Conservation (phyloP, 92 coral and sea anemone species). For the Zoanthus sociatus region DNA sequence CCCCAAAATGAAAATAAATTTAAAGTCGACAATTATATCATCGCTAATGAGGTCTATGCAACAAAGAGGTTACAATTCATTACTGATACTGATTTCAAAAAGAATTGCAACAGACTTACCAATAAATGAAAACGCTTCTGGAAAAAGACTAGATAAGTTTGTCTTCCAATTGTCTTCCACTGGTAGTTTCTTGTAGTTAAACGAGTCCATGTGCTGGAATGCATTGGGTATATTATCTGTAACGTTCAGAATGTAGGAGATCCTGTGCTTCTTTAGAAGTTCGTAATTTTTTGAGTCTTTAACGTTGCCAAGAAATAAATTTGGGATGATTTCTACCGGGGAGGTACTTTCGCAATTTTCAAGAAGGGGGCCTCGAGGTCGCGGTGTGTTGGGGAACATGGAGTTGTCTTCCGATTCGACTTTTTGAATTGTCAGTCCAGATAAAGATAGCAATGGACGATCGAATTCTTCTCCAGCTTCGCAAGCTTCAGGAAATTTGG, state of each 20-base stretch:
- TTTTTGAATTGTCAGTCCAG: conserved; percentile 79
- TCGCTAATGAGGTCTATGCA: conserved; percentile 35
- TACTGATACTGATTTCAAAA: conserved; percentile 18
- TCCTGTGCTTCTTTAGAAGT: conserved; percentile 80
- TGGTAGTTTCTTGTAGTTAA: conserved; percentile 95
- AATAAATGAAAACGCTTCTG: conserved; percentile 97
- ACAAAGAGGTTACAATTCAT: conserved; percentile 13
- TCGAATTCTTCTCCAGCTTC: conserved; percentile 89
- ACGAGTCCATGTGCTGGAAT: conserved; percentile 88
- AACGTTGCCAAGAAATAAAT: conserved; percentile 90
- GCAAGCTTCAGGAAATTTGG: conserved; percentile 80
- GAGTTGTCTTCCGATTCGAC: conserved; percentile 60
- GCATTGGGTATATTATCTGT: conserved; percentile 97
- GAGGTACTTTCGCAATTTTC: conserved; percentile 58
- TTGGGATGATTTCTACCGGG: conserved; percentile 91
- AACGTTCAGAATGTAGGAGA: conserved; percentile 87
- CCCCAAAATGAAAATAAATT: not conserved
- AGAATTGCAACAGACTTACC: conserved; percentile 70
- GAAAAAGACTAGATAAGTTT: conserved; percentile 84
- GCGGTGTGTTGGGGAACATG: conserved; percentile 46
- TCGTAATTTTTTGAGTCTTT: conserved; percentile 92
- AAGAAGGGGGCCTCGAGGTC: conserved; percentile 71
- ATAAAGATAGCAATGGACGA: conserved; percentile 80
- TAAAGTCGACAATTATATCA: conserved; percentile 3
- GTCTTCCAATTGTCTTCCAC: conserved; percentile 98